Evolutionary conservation across 2,888 invertebrate genomes (phyloP), one percentile per base, ranked within the genome.

Genomic region (Rhamphomyia laevipes): DNA sequence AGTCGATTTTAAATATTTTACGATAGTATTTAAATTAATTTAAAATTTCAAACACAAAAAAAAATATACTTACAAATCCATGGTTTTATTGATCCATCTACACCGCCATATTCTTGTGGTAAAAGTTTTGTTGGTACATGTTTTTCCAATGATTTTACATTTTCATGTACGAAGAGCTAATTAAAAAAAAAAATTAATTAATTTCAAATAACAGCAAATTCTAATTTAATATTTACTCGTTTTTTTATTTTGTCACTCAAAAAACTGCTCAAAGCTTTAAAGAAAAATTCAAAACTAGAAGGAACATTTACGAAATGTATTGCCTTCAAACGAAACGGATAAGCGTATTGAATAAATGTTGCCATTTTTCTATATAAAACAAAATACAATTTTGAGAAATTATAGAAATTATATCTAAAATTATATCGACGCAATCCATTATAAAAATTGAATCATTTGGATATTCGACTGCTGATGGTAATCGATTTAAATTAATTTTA

Each of bases 21-120:
- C n/a, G n/a, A n/a, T n/a, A n/a, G n/a, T n/a, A n/a, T n/a, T n/a
- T n/a, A n/a, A n/a, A n/a, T n/a, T n/a, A n/a, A n/a, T n/a, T n/a
- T n/a, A n/a, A n/a, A n/a, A n/a, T n/a, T n/a, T n/a, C n/a, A n/a
- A n/a, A n/a, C n/a, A n/a, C n/a, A n/a, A 33, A 33, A 13, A 11
- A 9, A 11, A 33, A 15, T 10, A 10, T 23, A 27, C 42, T 42
- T 42, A 42, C 42, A 42, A 15, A 42, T 42, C 42, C 42, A 42
- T 27, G 23, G 15, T 10, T 42, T 42, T 15, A 42, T 27, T 27
- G 76, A 68, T 2, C 77, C 77, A 27, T 73, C 78, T 15, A 68
- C 68, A 7, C 83, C 83, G 15, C 82, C 82, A 56, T 80, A 82
- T 58, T 84, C 82, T 16, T 65, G 68, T 1, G 82, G 82, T 43